phyloP scores from a whole-genome alignment of 2,888 invertebrate genomes.

The Drepanosiphum platanoidis region DNA sequence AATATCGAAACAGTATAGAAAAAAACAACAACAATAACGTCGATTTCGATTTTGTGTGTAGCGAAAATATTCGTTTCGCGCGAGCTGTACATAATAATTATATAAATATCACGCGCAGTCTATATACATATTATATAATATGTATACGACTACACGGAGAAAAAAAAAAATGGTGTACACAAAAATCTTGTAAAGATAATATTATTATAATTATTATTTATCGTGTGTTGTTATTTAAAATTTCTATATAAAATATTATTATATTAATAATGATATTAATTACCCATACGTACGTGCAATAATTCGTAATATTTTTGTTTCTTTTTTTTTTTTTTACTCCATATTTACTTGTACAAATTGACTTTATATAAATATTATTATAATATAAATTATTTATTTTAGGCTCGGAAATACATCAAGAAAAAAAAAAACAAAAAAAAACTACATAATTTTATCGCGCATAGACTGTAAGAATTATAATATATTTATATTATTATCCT shows the following conservation, averaged over 20 bases:
- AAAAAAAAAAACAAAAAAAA: too few relatives aligned
- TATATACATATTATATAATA: conserved; percentile 14
- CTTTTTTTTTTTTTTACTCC: conserved; percentile 1
- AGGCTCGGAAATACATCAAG: conserved; percentile 46
- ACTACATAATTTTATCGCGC: conserved; percentile 17
- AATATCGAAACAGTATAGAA: too few relatives aligned
- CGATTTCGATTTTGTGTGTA: conserved; percentile 16
- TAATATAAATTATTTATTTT: too few relatives aligned
- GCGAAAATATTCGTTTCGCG: background rate
- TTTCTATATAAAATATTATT: conserved; percentile 33
- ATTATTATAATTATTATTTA: too few relatives aligned
- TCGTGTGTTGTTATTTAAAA: conserved; percentile 61
- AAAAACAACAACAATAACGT: too few relatives aligned
- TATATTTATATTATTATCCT: conserved; percentile 43
- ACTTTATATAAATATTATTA: too few relatives aligned
- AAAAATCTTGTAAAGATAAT: conserved; percentile 52
- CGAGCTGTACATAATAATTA: too few relatives aligned
- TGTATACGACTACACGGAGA: too few relatives aligned
- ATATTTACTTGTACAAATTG: conserved; percentile 45
- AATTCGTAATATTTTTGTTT: conserved; percentile 43
- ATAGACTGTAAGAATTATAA: conserved; percentile 35
- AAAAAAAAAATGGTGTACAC: too few relatives aligned
- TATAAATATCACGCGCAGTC: too few relatives aligned
- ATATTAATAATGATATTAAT: background rate
- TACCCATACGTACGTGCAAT: conserved; percentile 46